A percentile compares a stretch with the other conserved stretches of the same genome.
phyloP scores from a whole-genome alignment of 2,797 vertebrate species.

The Leptatherina wallacei region DNA sequence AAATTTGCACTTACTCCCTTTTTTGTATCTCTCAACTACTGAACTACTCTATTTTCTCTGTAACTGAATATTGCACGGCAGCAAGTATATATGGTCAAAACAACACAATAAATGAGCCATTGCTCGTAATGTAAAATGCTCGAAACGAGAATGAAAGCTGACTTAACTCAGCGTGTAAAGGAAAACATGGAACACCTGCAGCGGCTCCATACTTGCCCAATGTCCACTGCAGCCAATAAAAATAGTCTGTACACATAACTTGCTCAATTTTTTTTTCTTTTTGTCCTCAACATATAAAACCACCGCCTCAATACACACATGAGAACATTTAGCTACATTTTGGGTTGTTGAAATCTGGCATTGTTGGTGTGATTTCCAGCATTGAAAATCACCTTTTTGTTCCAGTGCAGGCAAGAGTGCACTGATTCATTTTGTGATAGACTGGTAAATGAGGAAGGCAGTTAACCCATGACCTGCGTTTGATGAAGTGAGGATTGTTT shows the following conservation, averaged over 20 bases:
- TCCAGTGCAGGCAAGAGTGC: background rate
- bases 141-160: conserved; percentile 24
- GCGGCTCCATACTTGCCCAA: conserved; percentile 5
- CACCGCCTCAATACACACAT: background rate
- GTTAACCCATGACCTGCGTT: conserved; percentile 32
- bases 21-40: background rate
- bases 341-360: conserved; percentile 8
- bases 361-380: background rate
- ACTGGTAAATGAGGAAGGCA: conserved; percentile 4
- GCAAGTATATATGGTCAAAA: conserved; percentile 22
- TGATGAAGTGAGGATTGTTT: conserved; percentile 21
- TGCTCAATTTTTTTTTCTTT: background rate
- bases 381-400: background rate
- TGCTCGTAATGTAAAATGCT: conserved; percentile 2
- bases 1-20: background rate
- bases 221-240: conserved; percentile 41
- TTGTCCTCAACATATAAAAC: background rate
- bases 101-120: conserved; percentile 15
- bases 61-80: conserved; percentile 1
- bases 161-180: conserved; percentile 14
- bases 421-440: conserved; percentile 14
- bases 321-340: conserved; percentile 7
- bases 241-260: conserved; percentile 35
- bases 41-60: conserved; percentile 8
- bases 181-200: conserved; percentile 43